Evolutionary conservation across 2,797 vertebrate species (phyloP), one percentile per base, ranked within the genome.

Genomic region (Octomys mimax): DNA sequence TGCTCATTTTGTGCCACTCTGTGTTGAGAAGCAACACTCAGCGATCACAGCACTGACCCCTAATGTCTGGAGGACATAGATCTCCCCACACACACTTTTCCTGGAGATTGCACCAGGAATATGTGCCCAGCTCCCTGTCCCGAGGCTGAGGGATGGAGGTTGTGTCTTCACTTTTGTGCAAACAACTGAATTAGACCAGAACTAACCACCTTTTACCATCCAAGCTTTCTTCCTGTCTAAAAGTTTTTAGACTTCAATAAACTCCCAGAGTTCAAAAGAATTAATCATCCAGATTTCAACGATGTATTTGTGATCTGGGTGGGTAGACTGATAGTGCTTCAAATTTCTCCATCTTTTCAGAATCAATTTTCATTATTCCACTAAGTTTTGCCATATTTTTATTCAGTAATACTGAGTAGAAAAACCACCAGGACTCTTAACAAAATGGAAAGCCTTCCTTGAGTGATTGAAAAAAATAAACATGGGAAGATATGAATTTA

Each of bases 381-480:
- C 9, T 70, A 70, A 68, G 18, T 66, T 79, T 75, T 36, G 9
- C 22, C 36, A 24, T 13, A 64, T 33, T 84, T 80, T 26, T 39
- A 77, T 49, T 12, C 22, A 54, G 16, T 80, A 80, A 39, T 83
- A 68, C 49, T 36, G 49, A 52, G 52, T 83, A 6, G 26, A 31
- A 73, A 92, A 80, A 46, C 1, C 26, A 77, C 21, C 16, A 31
- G 39, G 13, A 66, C 21, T 39, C 68, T 88, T 75, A 89, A 66
- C 31, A 49, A 87, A 90, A 64, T 66, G 16, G 18, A 84, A 87
- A 68, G 22, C 19, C 59, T 92, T 22, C 11, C 36, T 77, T 90
- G 2, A 18, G 19, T 33, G 87, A 57, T 59, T 92, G 54, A 95
- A 94, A 88, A 28, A 79, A 92, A n/a, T 57, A 89, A 78, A 57